Evolutionary conservation across 2,888 invertebrate species (phyloP), one percentile per base, ranked within the genome.

Genomic region (Bellardia pandia): DNA sequence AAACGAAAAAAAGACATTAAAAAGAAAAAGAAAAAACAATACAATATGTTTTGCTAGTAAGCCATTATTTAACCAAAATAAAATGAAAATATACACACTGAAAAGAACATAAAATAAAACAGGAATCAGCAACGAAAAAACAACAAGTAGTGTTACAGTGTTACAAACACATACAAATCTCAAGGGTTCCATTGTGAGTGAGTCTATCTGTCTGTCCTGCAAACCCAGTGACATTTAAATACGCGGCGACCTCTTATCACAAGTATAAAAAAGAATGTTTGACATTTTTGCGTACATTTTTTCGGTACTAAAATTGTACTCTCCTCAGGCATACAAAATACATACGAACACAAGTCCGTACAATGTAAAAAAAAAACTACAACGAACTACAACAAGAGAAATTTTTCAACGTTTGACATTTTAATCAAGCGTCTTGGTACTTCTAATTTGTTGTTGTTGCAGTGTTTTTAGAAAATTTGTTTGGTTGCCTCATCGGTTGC

Each of bases 191-290:
- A 45, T 48, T 58, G 37, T 37, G 6, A 42, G 40, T 51, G 8
- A 30, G 64, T 9, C 3, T 45, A 56, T 69, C 58, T 40, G 71
- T 69, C 62, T 76, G 75, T 76, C 56, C 64, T 64, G 75, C 48
- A 79, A 79, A 83, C 86, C 86, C 75, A 86, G 60, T 86, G 86
- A 71, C 79, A 86, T 83, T 86, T 83, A 76, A 76, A 58, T 79
- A 48, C 45, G 42, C 53, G 23, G 42, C 60, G 23, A 68, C 51
- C 71, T 81, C 72, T 72, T 77, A 69, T 69, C 45, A 51, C 11
- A 75, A 60, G 58, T 42, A 68, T 51, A 81, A 56, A 86, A 86
- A 86, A 56, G 77, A 81, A 68, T 77, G 14, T 72, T 64, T 76
- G 56, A 68, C 78, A 86, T 86, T 86, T 69, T 86, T 75, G 42